These are phyloP conservation scores for Nezara viridula DNA, from an alignment of 2,888 invertebrate species.

Conservation along the genomic window DNA sequence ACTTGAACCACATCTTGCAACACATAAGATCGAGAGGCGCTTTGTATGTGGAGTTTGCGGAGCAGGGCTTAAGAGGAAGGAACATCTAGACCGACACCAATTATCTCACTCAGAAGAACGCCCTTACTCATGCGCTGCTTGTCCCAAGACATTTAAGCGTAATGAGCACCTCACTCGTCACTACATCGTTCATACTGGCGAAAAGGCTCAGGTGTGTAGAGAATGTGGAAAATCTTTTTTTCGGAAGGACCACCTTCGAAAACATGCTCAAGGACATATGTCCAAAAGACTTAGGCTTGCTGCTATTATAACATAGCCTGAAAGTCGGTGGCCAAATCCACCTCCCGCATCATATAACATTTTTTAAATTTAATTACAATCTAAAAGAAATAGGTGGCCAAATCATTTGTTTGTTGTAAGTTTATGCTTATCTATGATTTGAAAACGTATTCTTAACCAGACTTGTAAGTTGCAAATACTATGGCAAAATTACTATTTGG, in stretches of 20 bases:
- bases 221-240: constrained; percentile 72
- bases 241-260: constrained; percentile 72
- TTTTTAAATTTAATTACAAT: constrained; percentile 41
- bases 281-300: constrained; percentile 65
- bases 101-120: constrained; percentile 71
- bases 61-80: constrained; percentile 72
- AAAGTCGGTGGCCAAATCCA: constrained; percentile 56
- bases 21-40: constrained; percentile 67
- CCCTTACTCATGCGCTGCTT: constrained; percentile 67
- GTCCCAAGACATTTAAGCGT: constrained; percentile 69
- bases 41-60: constrained; percentile 72
- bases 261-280: constrained; percentile 71
- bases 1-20: constrained; percentile 69
- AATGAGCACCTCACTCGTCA: constrained; percentile 73
- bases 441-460: constrained; percentile 5
- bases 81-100: constrained; percentile 71
- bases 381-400: constrained; percentile 26
- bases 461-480: constrained; percentile 4
- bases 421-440: not conserved
- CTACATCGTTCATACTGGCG: constrained; percentile 72
- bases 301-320: constrained; percentile 59
- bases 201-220: constrained; percentile 71
- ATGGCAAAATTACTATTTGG: not conserved
- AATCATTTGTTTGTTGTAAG: constrained; percentile 38
- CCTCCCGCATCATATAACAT: constrained; percentile 57